Base-by-base conservation (phyloP, 1,140 invertebrate species). In the Lycorma delicatula region DNA sequence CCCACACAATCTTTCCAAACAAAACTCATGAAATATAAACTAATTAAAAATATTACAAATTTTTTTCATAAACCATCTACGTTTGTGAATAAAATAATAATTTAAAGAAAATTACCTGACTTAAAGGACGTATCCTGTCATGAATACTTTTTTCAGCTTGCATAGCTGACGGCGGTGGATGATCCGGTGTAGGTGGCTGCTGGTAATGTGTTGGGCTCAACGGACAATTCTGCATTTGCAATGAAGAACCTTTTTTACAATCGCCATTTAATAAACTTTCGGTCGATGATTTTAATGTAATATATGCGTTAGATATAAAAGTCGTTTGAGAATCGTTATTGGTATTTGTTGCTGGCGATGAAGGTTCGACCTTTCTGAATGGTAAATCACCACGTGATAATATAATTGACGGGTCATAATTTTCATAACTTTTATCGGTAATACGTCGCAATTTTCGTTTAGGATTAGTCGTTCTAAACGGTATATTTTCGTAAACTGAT, bases 161-260 rank as follows among this genome's bases (percentile, higher is more conserved):
- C 62, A 83, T 79, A 5, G 92, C 89, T n/a, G 89, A 90, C 0
- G 93, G 93, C 5, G 93, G 93, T 3, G 92, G 91, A 75, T 93
- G 91, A 67, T 96, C 92, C 0, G 93, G 92, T 3, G 92, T 97
- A 0, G 92, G 91, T 3, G 91, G 92, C 74, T 95, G 91, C 48
- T 84, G 81, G 66, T 94, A 93, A 67, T 93, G 88, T 4, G 89
- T 90, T 1, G 92, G 92, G 61, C 89, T 92, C 25, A 81, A 73
- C 1, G 82, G 83, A 56, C 63, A 64, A 18, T 51, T 48, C 27
- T 54, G 23, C 48, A 25, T 12, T 23, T n/a, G 5, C 12, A 44
- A 23, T 2, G 20, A 16, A 58, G 22, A 62, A 50, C 7, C 60
- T 44, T 59, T 54, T n/a, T 52, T 56, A 0, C 67, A 65, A 47